phyloP scores from a whole-genome alignment of 2,888 invertebrate species.

The Andrena camellia region DNA sequence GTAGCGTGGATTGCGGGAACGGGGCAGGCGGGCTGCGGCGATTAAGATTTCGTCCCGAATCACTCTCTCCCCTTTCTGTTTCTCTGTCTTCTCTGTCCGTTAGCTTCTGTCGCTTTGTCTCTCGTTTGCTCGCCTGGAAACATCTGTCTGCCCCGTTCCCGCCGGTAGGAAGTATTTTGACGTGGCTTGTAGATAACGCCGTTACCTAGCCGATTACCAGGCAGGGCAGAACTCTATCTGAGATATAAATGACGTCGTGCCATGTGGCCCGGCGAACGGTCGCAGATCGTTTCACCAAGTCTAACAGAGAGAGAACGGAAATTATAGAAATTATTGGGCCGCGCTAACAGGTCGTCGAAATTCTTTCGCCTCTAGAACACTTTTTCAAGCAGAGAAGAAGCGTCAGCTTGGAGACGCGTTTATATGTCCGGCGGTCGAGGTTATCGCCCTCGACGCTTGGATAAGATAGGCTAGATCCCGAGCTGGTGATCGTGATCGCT shows the following conservation, averaged over 20 bases:
- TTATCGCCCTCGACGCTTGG: neutral
- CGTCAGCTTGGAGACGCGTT: neutral
- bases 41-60: neutral
- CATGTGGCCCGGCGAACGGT: conserved; percentile 50
- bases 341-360: conserved; percentile 5
- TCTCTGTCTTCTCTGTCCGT: neutral
- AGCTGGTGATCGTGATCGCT: conserved; percentile 20
- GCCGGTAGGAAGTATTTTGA: conserved; percentile 59
- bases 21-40: conserved; percentile 47
- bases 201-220: conserved; percentile 52
- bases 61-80: conserved; percentile 2
- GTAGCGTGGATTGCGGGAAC: conserved; percentile 76
- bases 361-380: neutral
- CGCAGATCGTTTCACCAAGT: neutral
- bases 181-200: conserved; percentile 72
- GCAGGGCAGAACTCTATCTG: conserved; percentile 57
- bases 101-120: conserved; percentile 21
- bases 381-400: too few species aligned
- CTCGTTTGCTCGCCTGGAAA: conserved; percentile 22
- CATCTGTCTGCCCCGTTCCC: conserved; percentile 49
- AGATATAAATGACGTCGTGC: conserved; percentile 47
- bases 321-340: conserved; percentile 9
- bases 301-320: neutral
- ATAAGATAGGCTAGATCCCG: neutral
- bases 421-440: neutral